phyloP scores from a whole-genome alignment of 2,113 vertebrate species.

The Chionis minor region DNA sequence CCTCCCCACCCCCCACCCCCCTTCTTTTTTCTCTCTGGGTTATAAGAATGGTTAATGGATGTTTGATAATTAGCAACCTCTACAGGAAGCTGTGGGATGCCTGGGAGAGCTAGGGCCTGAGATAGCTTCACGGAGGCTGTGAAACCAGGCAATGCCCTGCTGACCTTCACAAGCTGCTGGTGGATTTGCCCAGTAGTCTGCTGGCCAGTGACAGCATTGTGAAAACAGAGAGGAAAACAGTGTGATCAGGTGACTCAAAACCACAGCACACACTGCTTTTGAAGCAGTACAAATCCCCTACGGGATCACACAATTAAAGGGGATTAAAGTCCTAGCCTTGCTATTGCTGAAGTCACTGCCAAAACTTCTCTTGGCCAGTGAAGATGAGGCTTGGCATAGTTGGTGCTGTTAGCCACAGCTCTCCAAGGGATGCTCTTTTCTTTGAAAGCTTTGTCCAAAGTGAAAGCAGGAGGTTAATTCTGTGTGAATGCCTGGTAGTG shows the following conservation, averaged over 20 bases:
- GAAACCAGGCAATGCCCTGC: slow-evolving; percentile 22
- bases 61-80: background rate
- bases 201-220: slow-evolving; percentile 30
- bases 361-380: slow-evolving; percentile 17
- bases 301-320: slow-evolving; percentile 39
- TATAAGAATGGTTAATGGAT: background rate
- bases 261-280: slow-evolving; percentile 57
- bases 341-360: slow-evolving; percentile 27
- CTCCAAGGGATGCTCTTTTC: slow-evolving; percentile 34
- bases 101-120: slow-evolving; percentile 13
- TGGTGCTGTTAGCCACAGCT: slow-evolving; percentile 11
- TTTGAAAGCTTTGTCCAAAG: slow-evolving; percentile 23
- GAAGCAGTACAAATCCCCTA: slow-evolving; percentile 62
- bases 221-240: slow-evolving; percentile 63
- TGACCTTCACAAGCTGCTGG: slow-evolving; percentile 36
- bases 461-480: slow-evolving; percentile 38
- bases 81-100: background rate
- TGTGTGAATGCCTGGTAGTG: background rate
- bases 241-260: slow-evolving; percentile 61
- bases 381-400: background rate
- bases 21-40: background rate
- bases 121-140: background rate
- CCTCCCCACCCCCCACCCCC: too few relatives aligned
- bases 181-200: slow-evolving; percentile 49
- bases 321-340: slow-evolving; percentile 45